Evolutionary conservation across 2,113 vertebrate species (phyloP), one percentile per base, ranked within the genome.

Genomic region (Macrotis lagotis): DNA sequence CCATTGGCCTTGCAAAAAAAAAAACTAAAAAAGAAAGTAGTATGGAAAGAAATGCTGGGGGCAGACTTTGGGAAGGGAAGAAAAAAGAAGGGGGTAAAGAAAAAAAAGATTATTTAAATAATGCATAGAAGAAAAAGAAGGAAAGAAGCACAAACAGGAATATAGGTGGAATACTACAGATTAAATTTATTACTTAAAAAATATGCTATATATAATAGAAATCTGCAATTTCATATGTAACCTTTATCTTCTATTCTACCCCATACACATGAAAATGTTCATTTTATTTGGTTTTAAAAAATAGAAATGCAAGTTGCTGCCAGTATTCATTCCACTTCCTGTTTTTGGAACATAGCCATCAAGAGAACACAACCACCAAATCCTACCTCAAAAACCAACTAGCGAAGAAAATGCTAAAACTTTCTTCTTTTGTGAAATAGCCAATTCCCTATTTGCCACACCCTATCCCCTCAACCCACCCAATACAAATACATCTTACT

Each of bases 361-460:
- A 44, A 6, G 44, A 94, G 26, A 96, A 91, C 26, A n/a, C 92
- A 44, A 94, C 91, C 22, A 93, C 44, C 8, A 0, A 48, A 90
- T 25, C 94, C 88, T 93, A 59, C 49, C 94, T 92, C 89, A 95
- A 95, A 91, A 95, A 37, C 0, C 74, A 94, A 24, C 49, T 51
- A 89, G 49, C 25, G 88, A 95, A 91, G 24, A 53, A 5, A 51
- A 19, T 47, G 92, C 25, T 93, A 51, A 96, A 90, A 90, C 83
- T 94, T 88, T 90, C 47, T 96, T 94, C 51, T 44, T 74, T 91
- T 92, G 95, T 96, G 88, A 94, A 93, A 28, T 88, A 95, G 49
- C 44, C 93, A 93, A 16, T 22, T 91, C 89, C 91, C 93, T 47
- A 25, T 93, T 89, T 89, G 83, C 53, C 93, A 51, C 93, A 96